A percentile compares a stretch with the other conserved stretches of the same genome.
Conservation (phyloP, 2,888 invertebrate species). For the Athalia circularis region DNA sequence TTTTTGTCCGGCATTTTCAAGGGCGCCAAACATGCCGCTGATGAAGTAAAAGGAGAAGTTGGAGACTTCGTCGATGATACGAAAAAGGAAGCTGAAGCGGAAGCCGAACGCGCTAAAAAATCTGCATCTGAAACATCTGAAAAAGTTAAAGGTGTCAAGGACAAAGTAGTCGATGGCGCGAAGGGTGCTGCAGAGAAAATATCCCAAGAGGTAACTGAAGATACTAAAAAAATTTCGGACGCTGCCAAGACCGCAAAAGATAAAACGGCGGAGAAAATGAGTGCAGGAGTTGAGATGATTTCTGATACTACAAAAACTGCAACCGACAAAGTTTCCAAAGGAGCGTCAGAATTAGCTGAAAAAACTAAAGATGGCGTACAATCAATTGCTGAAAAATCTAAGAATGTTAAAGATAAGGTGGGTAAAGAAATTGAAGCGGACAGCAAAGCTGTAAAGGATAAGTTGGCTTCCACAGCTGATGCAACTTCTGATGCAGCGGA, state of each 20-base stretch:
- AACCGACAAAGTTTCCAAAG: conserved; percentile 21
- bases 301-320: conserved; percentile 29
- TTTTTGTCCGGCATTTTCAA: conserved; percentile 65
- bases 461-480: conserved; percentile 52
- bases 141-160: conserved; percentile 40
- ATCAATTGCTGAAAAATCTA: conserved; percentile 42
- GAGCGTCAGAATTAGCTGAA: conserved; percentile 36
- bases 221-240: conserved; percentile 75
- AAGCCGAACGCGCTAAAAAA: conserved; percentile 49
- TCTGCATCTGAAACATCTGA: conserved; percentile 50
- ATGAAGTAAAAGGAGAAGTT: conserved; percentile 49
- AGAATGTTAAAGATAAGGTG: conserved; percentile 47
- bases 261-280: conserved; percentile 56
- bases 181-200: conserved; percentile 50
- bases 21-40: conserved; percentile 57
- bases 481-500: conserved; percentile 46
- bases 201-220: conserved; percentile 73
- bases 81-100: conserved; percentile 52
- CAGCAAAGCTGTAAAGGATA: conserved; percentile 48
- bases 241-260: conserved; percentile 75
- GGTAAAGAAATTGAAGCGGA: conserved; percentile 54
- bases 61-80: conserved; percentile 55
- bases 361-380: conserved; percentile 29
- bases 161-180: conserved; percentile 42
- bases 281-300: conserved; percentile 11